Evolutionary conservation across 2,113 vertebrate genomes (phyloP), one percentile per base, ranked within the genome.

Genomic region (Cairina moschata): DNA sequence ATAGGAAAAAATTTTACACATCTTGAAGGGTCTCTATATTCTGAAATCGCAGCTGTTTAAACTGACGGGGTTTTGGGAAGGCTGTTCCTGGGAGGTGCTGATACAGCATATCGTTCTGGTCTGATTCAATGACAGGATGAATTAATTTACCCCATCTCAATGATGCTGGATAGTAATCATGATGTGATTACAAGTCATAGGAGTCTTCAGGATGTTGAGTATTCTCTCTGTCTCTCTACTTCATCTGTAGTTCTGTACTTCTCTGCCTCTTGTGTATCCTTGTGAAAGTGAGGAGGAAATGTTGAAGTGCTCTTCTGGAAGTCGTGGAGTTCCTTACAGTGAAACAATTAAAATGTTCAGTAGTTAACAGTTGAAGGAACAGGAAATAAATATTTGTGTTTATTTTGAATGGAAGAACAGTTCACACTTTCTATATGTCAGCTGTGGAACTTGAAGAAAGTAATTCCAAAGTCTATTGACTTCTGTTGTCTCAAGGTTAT

Each of bases 401-500:
- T 87, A 3, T 52, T 91, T 95, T 80, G 54, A 91, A 58, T 42
- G 38, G 52, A 71, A 42, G 52, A 71, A 17, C 13, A 60, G 31
- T 66, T 46, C 82, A 77, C 15, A 92, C 32, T 91, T 92, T 89
- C 68, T 54, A 8, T 94, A 50, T 81, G 58, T 95, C 91, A 76
- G 48, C 65, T 83, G 89, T 93, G 83, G 83, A 89, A 76, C 54
- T 94, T 96, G 89, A 90, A 93, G 42, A 65, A 28, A 40, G 1
- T 48, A 96, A 97, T 96, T 90, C 44, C 0, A 4, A 79, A 81
- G 76, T 48, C 42, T 40, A 95, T 83, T 88, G 91, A 79, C 63
- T 96, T 81, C 89, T 0, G 4, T 93, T 96, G 23, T 92, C 78
- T 96, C 94, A 94, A 94, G 81, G 83, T 96, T 96, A 72, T 56